phyloP scores from a whole-genome alignment of 1,140 invertebrate species.

The Charaxes varanes region DNA sequence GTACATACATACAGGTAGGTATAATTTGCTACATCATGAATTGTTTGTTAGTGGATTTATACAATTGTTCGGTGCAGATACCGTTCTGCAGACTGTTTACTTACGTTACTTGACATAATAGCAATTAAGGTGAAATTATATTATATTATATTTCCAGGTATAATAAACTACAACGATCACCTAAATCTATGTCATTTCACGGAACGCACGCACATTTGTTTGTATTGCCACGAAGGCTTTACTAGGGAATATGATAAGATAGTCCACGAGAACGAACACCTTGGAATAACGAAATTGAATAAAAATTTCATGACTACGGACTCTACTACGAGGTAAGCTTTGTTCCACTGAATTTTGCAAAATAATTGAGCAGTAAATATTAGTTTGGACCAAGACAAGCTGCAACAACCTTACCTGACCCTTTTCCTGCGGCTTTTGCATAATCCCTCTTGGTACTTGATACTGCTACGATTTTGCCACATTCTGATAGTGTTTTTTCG shows the following conservation, averaged over 20 bases:
- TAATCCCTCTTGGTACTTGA: constrained; percentile 60
- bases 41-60: too few species aligned
- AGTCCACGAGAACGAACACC: constrained; percentile 53
- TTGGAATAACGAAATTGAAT: constrained; percentile 43
- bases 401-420: constrained; percentile 88
- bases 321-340: constrained; percentile 19
- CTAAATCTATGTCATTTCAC: constrained; percentile 57
- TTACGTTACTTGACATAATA: too few species aligned
- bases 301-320: constrained; percentile 10
- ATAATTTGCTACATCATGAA: too few species aligned
- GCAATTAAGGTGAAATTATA: too few species aligned
- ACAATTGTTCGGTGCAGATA: too few species aligned
- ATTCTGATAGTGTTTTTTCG: constrained; percentile 60
- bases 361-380: too few species aligned
- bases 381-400: too few species aligned
- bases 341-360: too few species aligned
- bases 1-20: too few species aligned
- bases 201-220: constrained; percentile 42
- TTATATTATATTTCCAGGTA: constrained; percentile 38
- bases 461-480: constrained; percentile 56
- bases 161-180: constrained; percentile 68
- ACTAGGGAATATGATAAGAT: constrained; percentile 36
- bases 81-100: too few species aligned
- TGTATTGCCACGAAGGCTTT: constrained; percentile 62
- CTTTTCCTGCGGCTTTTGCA: constrained; percentile 56